Base-by-base conservation (phyloP, 2,888 invertebrate genomes). In the Aspidiotus destructor region DNA sequence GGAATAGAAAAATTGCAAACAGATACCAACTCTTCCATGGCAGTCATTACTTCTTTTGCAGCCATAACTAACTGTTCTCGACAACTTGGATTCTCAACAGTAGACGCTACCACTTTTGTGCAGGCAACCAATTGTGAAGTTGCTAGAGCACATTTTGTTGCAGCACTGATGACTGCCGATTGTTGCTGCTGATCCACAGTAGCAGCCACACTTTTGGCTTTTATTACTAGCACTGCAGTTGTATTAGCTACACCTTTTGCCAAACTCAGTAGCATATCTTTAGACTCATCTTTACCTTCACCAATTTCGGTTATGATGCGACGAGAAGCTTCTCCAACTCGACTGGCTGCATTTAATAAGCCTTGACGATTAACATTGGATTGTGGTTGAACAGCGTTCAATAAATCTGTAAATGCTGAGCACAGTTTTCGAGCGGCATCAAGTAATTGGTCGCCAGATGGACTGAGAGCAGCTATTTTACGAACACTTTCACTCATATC, bases 171-270 rank as follows among this genome's bases (percentile, higher is more conserved):
- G 60, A 98, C 93, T 74, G 83, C 82, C 77, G 92, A 91, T 79
- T 92, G 91, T 42, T 86, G 84, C 52, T 84, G 86, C 72, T 88
- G 88, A 74, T 89, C 87, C 75, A 89, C 89, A 73, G 90, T 90
- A 0, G 92, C 90, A 0, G 98, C 96, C 72, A 98, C 95, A 74
- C 92, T 91, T 81, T 98, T 97, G 0, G 98, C 97, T 76, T 93
- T 92, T 68, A 98, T 82, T 2, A 99, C 98, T 64, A 99, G 80
- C 1, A 93, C 92, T 0, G 99, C 98, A 0, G 99, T 97, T 2
- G 96, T 93, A 77, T 97, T 99, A 55, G 99, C 99, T 42, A 99
- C 98, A 0, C 92, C 92, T 79, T 98, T 98, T 8, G 98, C 98
- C 73, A 97, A 81, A 0, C 92, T 89, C 40, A 99, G 81, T 0